Conservation (phyloP, 2,113 vertebrate species). For the Rutilus rutilus region DNA sequence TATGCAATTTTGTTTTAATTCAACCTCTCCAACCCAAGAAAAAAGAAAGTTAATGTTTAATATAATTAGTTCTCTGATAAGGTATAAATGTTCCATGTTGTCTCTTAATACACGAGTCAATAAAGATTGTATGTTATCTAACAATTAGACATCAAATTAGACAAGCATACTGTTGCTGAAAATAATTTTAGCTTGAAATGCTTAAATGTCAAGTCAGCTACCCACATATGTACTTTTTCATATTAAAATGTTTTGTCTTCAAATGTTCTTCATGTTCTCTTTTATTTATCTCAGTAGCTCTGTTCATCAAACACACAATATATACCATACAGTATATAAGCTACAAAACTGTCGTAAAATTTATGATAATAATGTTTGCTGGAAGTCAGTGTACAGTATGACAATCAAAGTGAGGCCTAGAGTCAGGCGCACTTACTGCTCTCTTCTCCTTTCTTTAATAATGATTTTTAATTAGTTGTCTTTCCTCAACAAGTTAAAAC, state of each 20-base stretch:
- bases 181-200: neutral
- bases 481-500: slow-evolving; percentile 18
- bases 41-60: neutral
- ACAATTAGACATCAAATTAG: neutral
- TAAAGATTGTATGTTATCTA: neutral
- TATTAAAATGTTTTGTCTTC: neutral
- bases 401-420: neutral
- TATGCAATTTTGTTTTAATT: neutral
- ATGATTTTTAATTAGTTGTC: slow-evolving; percentile 17
- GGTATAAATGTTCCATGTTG: no score
- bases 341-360: neutral
- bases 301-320: neutral
- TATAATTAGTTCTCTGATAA: neutral
- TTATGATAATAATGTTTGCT: neutral
- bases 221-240: neutral
- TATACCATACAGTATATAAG: neutral
- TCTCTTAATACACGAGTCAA: neutral
- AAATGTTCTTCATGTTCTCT: neutral
- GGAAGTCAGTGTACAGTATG: neutral
- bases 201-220: neutral
- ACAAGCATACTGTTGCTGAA: neutral
- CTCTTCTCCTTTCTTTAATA: neutral
- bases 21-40: neutral
- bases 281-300: neutral
- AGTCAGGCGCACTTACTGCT: neutral